Percentiles rank a stretch among this genome's conserved stretches.
phyloP scores from a whole-genome alignment of 2,888 invertebrate species.

The Athrips mouffetella region DNA sequence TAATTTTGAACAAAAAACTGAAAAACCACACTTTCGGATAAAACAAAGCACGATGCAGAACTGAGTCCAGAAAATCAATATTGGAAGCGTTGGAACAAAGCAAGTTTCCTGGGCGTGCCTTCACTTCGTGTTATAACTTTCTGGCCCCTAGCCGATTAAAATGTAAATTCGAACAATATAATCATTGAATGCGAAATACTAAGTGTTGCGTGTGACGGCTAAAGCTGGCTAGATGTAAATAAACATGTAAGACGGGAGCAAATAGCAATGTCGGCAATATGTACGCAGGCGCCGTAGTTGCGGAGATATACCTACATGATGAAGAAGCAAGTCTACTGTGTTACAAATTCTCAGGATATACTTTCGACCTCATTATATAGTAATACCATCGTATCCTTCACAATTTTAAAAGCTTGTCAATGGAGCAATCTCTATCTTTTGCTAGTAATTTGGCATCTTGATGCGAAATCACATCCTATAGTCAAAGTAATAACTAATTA shows the following conservation, averaged over 20 bases:
- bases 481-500: no score
- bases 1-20: neutral
- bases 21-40: neutral
- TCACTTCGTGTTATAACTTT: conserved; percentile 17
- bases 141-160: conserved; percentile 21
- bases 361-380: no score
- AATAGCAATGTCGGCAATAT: conserved; percentile 22
- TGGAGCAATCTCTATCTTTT: no score
- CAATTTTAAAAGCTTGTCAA: no score
- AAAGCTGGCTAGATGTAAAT: conserved; percentile 44
- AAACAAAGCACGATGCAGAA: neutral
- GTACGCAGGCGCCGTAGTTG: conserved; percentile 34
- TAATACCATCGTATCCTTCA: no score
- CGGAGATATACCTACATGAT: neutral
- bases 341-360: no score
- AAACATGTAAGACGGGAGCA: conserved; percentile 31
- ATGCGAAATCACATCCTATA: no score
- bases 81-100: conserved; percentile 9
- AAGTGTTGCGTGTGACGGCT: conserved; percentile 24
- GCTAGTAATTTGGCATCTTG: no score
- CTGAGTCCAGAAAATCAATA: conserved; percentile 22
- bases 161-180: conserved; percentile 23
- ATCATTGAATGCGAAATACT: conserved; percentile 21
- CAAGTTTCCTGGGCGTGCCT: conserved; percentile 13
- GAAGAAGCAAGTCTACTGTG: no score